Percentiles rank a stretch among this genome's conserved stretches.
Evolutionary conservation across 2,113 vertebrate species (phyloP).

Genomic region (Marmota monax): DNA sequence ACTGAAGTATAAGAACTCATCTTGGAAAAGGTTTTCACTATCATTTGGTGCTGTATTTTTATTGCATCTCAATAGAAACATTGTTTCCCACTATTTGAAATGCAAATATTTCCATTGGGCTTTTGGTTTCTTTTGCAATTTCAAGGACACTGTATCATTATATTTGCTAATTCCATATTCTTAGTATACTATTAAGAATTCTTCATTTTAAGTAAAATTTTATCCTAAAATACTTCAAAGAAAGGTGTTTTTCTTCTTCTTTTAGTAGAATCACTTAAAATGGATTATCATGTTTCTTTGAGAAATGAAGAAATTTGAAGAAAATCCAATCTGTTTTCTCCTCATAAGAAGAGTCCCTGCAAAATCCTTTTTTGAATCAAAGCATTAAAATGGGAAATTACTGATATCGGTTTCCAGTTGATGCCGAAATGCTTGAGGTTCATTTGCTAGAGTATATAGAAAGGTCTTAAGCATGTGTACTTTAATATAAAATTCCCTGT

Average conservation of each 20-base stretch:
- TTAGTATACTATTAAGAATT: constrained; percentile 32
- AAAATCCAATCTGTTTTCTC: not conserved
- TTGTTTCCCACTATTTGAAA: constrained; percentile 38
- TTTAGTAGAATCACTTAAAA: constrained; percentile 38
- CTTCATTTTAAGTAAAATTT: constrained; percentile 56
- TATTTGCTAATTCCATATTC: constrained; percentile 59
- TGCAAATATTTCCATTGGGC: constrained; percentile 18
- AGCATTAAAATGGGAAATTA: constrained; percentile 37
- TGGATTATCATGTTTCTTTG: constrained; percentile 47
- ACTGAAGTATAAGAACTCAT: not conserved
- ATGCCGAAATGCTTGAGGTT: constrained; percentile 22
- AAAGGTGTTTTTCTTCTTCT: constrained; percentile 40
- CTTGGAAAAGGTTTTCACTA: not conserved
- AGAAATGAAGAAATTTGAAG: constrained; percentile 36
- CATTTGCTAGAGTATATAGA: constrained; percentile 16
- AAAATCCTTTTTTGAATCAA: constrained; percentile 18
- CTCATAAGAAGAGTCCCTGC: not conserved
- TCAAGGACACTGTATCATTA: constrained; percentile 17
- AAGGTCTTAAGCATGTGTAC: not conserved
- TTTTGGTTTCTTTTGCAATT: constrained; percentile 64
- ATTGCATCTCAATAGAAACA: not conserved
- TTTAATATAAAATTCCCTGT: not conserved
- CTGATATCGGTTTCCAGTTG: not conserved
- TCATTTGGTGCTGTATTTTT: constrained; percentile 18
- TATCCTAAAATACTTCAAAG: not conserved